Evolutionary conservation across 2,888 invertebrate genomes (phyloP).

Genomic region (Venusia cambrica): DNA sequence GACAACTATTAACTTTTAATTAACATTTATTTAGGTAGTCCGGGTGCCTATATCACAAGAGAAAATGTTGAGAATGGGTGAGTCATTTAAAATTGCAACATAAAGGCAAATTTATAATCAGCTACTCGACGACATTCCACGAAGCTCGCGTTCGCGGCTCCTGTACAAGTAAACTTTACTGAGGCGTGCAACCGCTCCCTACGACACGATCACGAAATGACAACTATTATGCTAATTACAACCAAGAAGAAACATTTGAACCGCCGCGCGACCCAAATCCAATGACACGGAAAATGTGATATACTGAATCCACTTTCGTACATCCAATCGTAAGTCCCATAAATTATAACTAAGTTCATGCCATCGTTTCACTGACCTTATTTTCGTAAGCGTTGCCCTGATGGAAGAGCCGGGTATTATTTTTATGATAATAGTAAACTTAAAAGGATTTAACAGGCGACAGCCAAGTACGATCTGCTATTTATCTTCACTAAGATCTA

Average conservation of each 20-base stretch:
- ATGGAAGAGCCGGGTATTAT: constrained; percentile 31
- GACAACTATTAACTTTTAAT: constrained; percentile 27
- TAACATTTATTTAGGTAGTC: constrained; percentile 25
- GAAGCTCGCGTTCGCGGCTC: constrained; percentile 44
- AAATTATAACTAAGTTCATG: constrained; percentile 35
- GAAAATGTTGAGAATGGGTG: constrained; percentile 49
- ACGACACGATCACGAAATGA: constrained; percentile 32
- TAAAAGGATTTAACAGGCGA: constrained; percentile 37
- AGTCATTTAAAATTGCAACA: constrained; percentile 64
- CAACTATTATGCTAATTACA: constrained; percentile 31
- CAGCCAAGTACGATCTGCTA: constrained; percentile 44
- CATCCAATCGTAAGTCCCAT: constrained; percentile 37
- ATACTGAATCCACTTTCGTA: constrained; percentile 37
- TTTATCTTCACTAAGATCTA: constrained; percentile 62
- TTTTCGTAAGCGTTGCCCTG: constrained; percentile 31
- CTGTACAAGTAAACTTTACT: constrained; percentile 52
- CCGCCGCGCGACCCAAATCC: constrained; percentile 36
- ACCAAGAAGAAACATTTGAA: constrained; percentile 30
- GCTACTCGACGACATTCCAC: constrained; percentile 67
- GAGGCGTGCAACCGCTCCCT: constrained; percentile 29
- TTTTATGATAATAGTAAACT: constrained; percentile 43
- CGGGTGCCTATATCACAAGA: constrained; percentile 27
- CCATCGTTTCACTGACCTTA: constrained; percentile 40
- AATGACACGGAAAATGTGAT: constrained; percentile 40
- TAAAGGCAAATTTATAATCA: constrained; percentile 67